Evolutionary conservation across 2,113 vertebrate genomes (phyloP).

Genomic region (Pseudorasbora parva): DNA sequence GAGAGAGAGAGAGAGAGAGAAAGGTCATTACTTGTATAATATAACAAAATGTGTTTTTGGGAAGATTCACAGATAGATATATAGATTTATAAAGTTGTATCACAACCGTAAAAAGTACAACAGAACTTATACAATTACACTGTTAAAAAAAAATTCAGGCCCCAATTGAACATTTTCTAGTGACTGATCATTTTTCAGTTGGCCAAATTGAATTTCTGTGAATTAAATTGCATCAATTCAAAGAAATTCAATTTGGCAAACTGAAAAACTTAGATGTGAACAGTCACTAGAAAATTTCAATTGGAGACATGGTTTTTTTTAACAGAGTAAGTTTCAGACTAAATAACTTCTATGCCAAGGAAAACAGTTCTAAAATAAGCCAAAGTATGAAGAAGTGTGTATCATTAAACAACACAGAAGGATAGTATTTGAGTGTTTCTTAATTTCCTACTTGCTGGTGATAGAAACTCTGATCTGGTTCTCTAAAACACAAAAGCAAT

Average conservation of each 20-base stretch:
- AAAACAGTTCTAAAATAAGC: background rate
- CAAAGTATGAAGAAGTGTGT: background rate
- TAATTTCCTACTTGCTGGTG: background rate
- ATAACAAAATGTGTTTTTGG: background rate
- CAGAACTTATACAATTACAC: background rate
- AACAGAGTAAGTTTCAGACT: background rate
- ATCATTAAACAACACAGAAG: background rate
- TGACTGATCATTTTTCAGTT: too few relatives aligned
- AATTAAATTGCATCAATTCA: too few relatives aligned
- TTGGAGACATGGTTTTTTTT: too few relatives aligned
- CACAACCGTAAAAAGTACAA: background rate
- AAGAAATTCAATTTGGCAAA: too few relatives aligned
- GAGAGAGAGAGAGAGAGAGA: background rate
- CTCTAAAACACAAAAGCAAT: background rate
- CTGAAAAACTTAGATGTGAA: too few relatives aligned
- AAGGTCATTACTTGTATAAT: background rate
- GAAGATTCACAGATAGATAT: background rate
- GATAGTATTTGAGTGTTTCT: background rate
- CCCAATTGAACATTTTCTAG: too few relatives aligned
- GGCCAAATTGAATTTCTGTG: too few relatives aligned
- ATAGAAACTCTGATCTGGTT: background rate
- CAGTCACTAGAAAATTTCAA: too few relatives aligned
- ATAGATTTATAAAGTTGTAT: background rate
- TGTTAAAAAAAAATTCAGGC: too few relatives aligned
- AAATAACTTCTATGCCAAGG: background rate